Base-by-base conservation (phyloP, 2,888 invertebrate genomes). In the Pristionchus mayeri region DNA sequence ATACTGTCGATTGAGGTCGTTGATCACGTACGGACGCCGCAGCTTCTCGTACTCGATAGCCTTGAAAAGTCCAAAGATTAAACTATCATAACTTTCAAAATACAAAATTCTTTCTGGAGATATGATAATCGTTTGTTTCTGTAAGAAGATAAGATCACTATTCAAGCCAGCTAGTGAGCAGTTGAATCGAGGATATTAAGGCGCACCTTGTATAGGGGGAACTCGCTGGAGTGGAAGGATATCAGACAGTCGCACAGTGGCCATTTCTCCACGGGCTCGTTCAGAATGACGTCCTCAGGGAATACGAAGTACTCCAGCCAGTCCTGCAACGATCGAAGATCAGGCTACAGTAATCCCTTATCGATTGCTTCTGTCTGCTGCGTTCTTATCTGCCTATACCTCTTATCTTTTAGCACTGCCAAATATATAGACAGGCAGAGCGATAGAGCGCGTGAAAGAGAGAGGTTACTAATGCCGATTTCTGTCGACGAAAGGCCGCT, bases 1-100 rank as follows among this genome's bases (percentile, higher is more conserved):
- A 94, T 97, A 98, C 93, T 99, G 99, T 96, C 98, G 97, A 92
- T 97, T 96, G 89, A 99, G 95, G 94, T 99, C 98, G 94, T 99
- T 99, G 91, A 99, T 97, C 88, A 98, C 96, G 93, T 97, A 98
- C 0, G 99, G 98, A 93, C 96, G 96, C 89, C 97, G 95, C 86
- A 98, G 94, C 92, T 96, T 96, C 84, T 97, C 96, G 94, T 99
- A 99, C 92, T 96, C 96, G 91, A 98, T 97, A 44, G 98, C 98
- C 94, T 89, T 50, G 21, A 76, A 85, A 40, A n/a, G 78, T 13
- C 16, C 67, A 67, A 44, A 71, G 37, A 71, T 71, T 30, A 71
- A 24, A 21, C 2, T 44, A 30, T 30, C 16, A 60, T 44, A 44
- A 44, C 44, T 11, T 11, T 30, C 16, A 60, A 24, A 57, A 27